Evolutionary conservation across 2,888 invertebrate genomes (phyloP).

Genomic region (Sialis lutaria): DNA sequence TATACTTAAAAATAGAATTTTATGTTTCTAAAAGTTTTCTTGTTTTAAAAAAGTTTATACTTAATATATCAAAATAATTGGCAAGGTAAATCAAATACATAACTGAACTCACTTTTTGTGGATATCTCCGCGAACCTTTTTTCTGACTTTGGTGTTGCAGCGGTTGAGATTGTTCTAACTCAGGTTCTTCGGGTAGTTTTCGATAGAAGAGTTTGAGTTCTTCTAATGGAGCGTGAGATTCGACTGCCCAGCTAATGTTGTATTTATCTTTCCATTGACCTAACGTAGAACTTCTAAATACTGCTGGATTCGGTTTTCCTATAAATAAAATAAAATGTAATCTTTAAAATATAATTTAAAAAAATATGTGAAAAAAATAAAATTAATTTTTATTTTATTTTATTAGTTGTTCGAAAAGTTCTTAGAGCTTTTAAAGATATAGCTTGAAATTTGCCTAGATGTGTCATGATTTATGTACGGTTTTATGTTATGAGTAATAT

Average conservation of each 20-base stretch:
- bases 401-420: not conserved
- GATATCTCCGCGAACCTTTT: conserved; percentile 11
- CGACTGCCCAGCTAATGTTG: conserved; percentile 50
- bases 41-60: no score
- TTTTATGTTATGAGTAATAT: no score
- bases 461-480: no score
- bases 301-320: conserved; percentile 47
- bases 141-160: conserved; percentile 26
- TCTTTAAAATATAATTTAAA: not conserved
- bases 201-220: conserved; percentile 48
- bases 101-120: not conserved
- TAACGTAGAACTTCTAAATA: conserved; percentile 41
- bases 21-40: no score
- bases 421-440: not conserved
- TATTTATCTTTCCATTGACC: conserved; percentile 41
- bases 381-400: not conserved
- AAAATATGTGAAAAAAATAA: not conserved
- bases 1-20: no score
- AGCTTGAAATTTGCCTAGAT: no score
- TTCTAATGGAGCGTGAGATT: conserved; percentile 46
- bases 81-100: no score
- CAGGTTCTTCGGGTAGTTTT: conserved; percentile 32
- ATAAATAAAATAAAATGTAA: conserved; percentile 2
- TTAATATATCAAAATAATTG: no score
- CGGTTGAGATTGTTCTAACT: conserved; percentile 24